These are phyloP conservation scores for Montipora cactus DNA, from an alignment of 64 coral and sea anemone species.

Conservation along the genomic window DNA sequence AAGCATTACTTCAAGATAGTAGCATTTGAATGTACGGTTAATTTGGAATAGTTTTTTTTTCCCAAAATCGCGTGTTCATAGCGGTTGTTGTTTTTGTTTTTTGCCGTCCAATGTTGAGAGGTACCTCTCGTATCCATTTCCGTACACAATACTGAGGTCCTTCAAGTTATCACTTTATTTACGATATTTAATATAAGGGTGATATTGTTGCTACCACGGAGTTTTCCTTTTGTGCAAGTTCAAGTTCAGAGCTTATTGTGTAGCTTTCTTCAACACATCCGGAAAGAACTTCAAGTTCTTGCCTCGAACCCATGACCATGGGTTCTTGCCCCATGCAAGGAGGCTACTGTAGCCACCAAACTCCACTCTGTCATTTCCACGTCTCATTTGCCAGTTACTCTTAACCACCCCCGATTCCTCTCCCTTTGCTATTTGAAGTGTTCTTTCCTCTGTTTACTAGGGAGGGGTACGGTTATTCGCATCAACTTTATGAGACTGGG, in stretches of 20 bases:
- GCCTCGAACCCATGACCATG: too few species aligned
- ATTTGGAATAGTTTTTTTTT: background rate
- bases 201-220: background rate
- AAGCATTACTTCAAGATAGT: too few species aligned
- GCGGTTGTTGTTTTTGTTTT: slow-evolving; percentile 14
- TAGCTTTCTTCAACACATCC: background rate
- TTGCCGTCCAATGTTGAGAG: background rate
- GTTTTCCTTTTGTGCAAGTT: background rate
- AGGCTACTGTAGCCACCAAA: too few species aligned
- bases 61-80: slow-evolving; percentile 24
- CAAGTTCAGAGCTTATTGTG: background rate
- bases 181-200: background rate
- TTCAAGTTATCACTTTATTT: background rate
- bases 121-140: background rate
- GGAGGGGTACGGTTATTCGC: too few species aligned
- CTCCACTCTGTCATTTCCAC: too few species aligned
- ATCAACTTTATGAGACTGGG: too few species aligned
- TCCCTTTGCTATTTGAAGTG: background rate
- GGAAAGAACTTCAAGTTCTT: background rate
- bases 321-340: too few species aligned
- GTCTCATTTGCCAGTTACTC: too few species aligned
- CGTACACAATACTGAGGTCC: background rate
- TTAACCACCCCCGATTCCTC: too few species aligned
- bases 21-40: background rate
- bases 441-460: background rate